A percentile compares a stretch with the other conserved stretches of the same genome.
Conservation (phyloP, 2,888 invertebrate species). For the Dendrolimus pini region DNA sequence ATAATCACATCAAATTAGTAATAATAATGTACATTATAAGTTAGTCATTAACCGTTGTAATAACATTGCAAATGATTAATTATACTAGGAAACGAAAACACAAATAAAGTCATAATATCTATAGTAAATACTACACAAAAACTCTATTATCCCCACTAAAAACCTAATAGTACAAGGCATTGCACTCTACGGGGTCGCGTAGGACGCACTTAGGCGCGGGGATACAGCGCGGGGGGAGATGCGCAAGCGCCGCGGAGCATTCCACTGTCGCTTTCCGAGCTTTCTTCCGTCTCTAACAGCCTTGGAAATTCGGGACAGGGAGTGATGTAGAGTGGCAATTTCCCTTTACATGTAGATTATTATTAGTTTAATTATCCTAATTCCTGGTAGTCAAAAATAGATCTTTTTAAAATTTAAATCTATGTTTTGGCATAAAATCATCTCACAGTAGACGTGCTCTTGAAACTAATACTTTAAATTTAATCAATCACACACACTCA, state of each 20-base stretch:
- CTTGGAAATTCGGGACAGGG: conserved; percentile 60
- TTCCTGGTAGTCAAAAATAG: too few species aligned
- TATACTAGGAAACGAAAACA: not conserved
- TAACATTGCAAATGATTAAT: not conserved
- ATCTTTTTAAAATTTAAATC: not conserved
- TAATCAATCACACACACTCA: too few species aligned
- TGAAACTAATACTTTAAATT: too few species aligned
- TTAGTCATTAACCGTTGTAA: too few species aligned
- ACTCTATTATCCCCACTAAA: not conserved
- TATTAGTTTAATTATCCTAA: not conserved
- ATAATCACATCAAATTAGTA: too few species aligned
- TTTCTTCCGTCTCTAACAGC: conserved; percentile 64
- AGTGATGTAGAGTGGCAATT: conserved; percentile 26
- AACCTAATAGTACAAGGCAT: conserved; percentile 23
- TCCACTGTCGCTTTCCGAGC: conserved; percentile 74
- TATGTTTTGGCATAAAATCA: not conserved
- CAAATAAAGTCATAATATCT: not conserved
- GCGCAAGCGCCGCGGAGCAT: conserved; percentile 54
- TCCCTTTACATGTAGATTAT: conserved; percentile 1
- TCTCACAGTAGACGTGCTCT: too few species aligned
- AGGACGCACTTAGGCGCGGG: conserved; percentile 4
- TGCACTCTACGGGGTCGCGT: conserved; percentile 30
- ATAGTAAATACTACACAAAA: not conserved
- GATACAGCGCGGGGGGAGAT: conserved; percentile 19
- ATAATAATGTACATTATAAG: too few species aligned